A percentile compares a stretch with the other conserved stretches of the same genome.
Evolutionary conservation across 2,888 invertebrate genomes (phyloP).

Genomic region (Actias luna): DNA sequence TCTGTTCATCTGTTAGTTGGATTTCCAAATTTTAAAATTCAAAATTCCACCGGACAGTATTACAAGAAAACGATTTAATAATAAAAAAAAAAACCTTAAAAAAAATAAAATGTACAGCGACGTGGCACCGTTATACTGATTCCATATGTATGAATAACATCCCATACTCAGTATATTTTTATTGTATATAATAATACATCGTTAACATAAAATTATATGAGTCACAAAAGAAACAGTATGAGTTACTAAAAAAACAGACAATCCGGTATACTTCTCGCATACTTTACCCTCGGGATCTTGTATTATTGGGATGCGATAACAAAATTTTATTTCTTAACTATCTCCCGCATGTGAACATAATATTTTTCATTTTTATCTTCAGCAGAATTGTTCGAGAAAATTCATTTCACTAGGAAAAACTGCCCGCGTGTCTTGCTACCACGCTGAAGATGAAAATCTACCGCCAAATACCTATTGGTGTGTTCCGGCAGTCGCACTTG

Average conservation of each 20-base stretch:
- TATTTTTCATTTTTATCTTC: not conserved
- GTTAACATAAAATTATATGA: not conserved
- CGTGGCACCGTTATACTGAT: no score
- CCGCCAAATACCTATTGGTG: no score
- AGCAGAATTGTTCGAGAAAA: not conserved
- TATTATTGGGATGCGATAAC: not conserved
- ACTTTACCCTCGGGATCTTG: not conserved
- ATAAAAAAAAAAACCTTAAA: no score
- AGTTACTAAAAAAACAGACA: not conserved
- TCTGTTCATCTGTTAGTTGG: no score
- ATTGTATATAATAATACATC: not conserved
- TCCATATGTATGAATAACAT: no score
- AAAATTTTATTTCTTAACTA: not conserved
- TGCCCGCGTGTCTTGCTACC: no score
- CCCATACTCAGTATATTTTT: not conserved
- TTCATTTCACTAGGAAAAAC: not conserved
- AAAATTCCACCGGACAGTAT: no score
- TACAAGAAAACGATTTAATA: no score
- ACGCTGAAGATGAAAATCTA: no score
- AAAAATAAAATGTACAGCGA: no score
- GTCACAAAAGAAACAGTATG: not conserved
- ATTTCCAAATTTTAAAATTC: no score
- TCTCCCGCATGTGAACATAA: not conserved
- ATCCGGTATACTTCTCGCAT: not conserved
- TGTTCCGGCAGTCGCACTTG: no score